phyloP scores from a whole-genome alignment of 2,113 vertebrate species.

The Diadophis punctatus region DNA sequence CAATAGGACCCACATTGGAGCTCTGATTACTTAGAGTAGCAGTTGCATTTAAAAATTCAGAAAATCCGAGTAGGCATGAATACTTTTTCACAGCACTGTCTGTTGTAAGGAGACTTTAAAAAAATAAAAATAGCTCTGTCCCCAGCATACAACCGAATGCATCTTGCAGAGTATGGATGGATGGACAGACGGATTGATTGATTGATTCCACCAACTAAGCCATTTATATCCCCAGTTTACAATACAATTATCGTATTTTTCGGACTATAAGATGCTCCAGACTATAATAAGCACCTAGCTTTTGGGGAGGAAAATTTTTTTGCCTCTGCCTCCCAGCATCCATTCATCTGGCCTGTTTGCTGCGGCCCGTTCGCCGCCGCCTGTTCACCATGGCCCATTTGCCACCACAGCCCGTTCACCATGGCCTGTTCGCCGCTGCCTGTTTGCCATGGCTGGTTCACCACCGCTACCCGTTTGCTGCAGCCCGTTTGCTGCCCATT shows the following conservation, averaged over 20 bases:
- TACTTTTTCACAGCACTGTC: not conserved
- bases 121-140: not conserved
- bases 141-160: not conserved
- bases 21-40: not conserved
- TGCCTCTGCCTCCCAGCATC: no score
- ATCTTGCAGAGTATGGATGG: not conserved
- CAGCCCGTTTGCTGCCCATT: no score
- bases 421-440: no score
- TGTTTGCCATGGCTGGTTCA: no score
- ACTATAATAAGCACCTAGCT: no score
- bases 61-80: not conserved
- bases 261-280: no score
- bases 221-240: not conserved
- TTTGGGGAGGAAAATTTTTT: no score
- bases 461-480: no score
- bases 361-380: no score
- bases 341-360: no score
- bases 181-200: not conserved
- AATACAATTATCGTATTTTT: not conserved
- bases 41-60: not conserved
- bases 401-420: no score
- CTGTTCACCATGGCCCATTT: no score
- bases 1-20: not conserved
- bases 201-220: not conserved
- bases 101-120: not conserved